Percentiles rank a stretch among this genome's conserved stretches.
Conservation (phyloP, 2,797 vertebrate species). For the Discoglossus pictus region DNA sequence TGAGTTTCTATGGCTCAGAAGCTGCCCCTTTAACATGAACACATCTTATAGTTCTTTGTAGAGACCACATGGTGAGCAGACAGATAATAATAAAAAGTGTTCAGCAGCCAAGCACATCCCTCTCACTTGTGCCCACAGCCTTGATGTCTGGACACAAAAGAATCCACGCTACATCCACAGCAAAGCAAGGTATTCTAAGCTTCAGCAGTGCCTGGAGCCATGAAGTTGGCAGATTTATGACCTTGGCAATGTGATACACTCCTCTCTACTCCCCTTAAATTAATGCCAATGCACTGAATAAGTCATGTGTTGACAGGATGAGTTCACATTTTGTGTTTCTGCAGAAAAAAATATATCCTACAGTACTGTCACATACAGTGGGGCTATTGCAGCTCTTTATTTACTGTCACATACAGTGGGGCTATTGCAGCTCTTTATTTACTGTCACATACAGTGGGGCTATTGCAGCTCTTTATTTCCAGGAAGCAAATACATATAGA, state of each 20-base stretch:
- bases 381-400: too few relatives aligned
- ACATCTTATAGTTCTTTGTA: constrained; percentile 5
- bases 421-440: too few relatives aligned
- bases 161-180: constrained; percentile 31
- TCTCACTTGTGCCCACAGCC: constrained; percentile 15
- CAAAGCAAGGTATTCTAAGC: constrained; percentile 37
- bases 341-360: constrained; percentile 1
- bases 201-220: constrained; percentile 31
- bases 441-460: too few relatives aligned
- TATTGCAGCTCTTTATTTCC: too few relatives aligned
- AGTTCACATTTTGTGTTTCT: constrained; percentile 7
- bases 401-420: too few relatives aligned
- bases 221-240: constrained; percentile 35
- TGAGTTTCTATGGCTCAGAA: too few relatives aligned
- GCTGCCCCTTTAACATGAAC: background rate
- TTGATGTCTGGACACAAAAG: constrained; percentile 46
- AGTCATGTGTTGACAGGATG: constrained; percentile 26
- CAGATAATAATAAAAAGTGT: constrained; percentile 31
- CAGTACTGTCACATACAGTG: too few relatives aligned
- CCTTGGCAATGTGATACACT: constrained; percentile 33
- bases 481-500: too few relatives aligned
- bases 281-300: constrained; percentile 21
- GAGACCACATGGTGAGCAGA: constrained; percentile 10
- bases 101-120: constrained; percentile 27
- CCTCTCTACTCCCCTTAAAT: constrained; percentile 41